Evolutionary conservation across 2,888 invertebrate genomes (phyloP), one percentile per base, ranked within the genome.

Genomic region (Leptopilina drosophilae): DNA sequence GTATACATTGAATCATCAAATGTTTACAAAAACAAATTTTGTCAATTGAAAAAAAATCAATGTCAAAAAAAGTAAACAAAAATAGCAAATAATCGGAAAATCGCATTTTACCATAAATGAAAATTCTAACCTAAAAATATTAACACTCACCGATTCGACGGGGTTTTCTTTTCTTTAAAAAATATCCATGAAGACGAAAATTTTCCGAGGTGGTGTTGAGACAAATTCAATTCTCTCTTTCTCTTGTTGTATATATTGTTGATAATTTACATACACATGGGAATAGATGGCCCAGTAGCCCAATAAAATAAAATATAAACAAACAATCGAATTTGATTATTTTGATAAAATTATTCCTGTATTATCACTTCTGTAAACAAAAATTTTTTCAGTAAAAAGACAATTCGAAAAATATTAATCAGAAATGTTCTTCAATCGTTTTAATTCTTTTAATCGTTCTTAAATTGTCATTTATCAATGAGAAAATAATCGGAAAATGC

Each of bases 31-130:
- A 73, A 33, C 73, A 73, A 9, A 33, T 33, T 14, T 8, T 56
- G 14, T 56, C 33, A 33, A 73, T 20, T 53, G 33, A 56, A 33
- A 56, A 73, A 73, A 73, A 73, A 73, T 40, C 73, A 73, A 73
- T 53, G 73, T 56, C 73, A 73, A 56, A 73, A 20, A 4, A 26
- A 14, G 26, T 73, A 73, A 73, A 73, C 56, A 73, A 73, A 56
- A 56, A 5, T 20, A 5, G 7, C 14, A 5, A 7, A 40, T 14
- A n/a, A 40, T 33, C 5, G 1, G 33, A 33, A 33, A 33, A 33
- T 33, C 33, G 33, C 33, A 33, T 33, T 33, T 33, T 33, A 33
- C 33, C 20, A 20, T 1, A 53, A 64, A 69, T 42, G 11, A 11
- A 49, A 49, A 49, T 49, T 49, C 9, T n/a, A 56, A 49, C n/a